These are phyloP conservation scores for Drosophila siamana DNA, from an alignment of 2,888 invertebrate genomes.

Conservation along the genomic window DNA sequence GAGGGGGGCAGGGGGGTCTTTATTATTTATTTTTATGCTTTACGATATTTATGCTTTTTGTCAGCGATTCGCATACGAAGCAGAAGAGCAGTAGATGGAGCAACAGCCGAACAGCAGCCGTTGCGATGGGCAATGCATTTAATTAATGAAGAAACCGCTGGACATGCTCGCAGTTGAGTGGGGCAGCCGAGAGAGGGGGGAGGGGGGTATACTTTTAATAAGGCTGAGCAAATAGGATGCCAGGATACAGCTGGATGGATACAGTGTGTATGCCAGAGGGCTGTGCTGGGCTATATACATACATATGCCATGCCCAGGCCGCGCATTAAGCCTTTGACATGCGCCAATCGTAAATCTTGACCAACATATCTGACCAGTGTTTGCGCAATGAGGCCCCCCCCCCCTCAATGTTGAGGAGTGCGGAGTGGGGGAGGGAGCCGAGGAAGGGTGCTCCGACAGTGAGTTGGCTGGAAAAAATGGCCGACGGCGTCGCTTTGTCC, in stretches of 20 bases:
- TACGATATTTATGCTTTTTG: conserved; percentile 76
- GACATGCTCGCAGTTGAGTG: conserved; percentile 1
- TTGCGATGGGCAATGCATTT: conserved; percentile 63
- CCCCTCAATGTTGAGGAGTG: no score
- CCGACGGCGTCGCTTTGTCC: conserved; percentile 67
- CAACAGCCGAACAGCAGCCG: conserved; percentile 37
- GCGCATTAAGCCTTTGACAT: conserved; percentile 81
- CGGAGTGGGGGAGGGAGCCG: no score
- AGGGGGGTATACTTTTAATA: conserved; percentile 60
- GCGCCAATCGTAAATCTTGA: conserved; percentile 83
- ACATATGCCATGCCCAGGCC: conserved; percentile 1
- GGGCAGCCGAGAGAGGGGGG: background rate
- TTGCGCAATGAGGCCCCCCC: conserved; percentile 56
- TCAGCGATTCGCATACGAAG: conserved; percentile 70
- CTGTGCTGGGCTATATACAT: background rate
- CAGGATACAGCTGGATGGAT: conserved; percentile 41
- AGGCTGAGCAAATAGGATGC: conserved; percentile 68
- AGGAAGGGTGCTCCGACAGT: background rate
- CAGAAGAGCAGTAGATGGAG: conserved; percentile 18
- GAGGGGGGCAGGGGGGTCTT: conserved; percentile 15
- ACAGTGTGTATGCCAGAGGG: background rate
- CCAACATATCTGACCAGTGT: conserved; percentile 81
- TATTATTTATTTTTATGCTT: conserved; percentile 78
- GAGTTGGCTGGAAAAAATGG: conserved; percentile 47
- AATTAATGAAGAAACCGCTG: conserved; percentile 75